These are phyloP conservation scores for Glaucidium brasilianum DNA, from an alignment of 2,113 vertebrate genomes.

Conservation along the genomic window DNA sequence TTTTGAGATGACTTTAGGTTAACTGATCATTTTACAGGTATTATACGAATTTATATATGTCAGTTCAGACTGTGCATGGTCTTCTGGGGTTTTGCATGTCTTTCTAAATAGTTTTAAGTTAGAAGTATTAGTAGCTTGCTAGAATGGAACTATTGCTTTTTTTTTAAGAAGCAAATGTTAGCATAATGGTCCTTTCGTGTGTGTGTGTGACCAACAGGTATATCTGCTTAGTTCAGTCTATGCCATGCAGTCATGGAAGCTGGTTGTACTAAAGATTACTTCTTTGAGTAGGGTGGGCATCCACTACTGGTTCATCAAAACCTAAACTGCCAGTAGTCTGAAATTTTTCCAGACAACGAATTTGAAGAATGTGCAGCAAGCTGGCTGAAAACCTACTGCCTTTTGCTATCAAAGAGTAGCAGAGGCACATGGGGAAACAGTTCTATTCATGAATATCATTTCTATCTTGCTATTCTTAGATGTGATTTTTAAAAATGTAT, in stretches of 20 bases:
- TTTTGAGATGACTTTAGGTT: neutral
- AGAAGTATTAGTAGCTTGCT: neutral
- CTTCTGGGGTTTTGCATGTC: neutral
- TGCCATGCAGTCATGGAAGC: neutral
- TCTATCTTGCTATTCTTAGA: constrained; percentile 8
- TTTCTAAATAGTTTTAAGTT: neutral
- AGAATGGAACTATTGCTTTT: neutral
- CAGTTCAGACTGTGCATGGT: neutral
- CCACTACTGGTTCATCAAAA: neutral
- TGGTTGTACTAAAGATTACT: neutral
- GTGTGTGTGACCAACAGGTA: neutral
- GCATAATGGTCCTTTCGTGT: neutral
- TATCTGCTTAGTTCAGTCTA: neutral
- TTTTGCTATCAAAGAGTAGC: neutral
- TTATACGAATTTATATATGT: neutral
- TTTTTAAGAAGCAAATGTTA: neutral
- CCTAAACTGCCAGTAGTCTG: neutral
- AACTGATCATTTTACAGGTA: neutral
- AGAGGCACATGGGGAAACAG: neutral
- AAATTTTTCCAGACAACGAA: neutral
- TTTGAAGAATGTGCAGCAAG: neutral
- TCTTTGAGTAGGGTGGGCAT: neutral
- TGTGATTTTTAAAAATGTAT: neutral
- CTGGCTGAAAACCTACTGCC: neutral
- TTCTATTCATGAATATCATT: neutral